These are phyloP conservation scores for Delichon dasypus DNA, from an alignment of 2,797 vertebrate species.

Conservation along the genomic window DNA sequence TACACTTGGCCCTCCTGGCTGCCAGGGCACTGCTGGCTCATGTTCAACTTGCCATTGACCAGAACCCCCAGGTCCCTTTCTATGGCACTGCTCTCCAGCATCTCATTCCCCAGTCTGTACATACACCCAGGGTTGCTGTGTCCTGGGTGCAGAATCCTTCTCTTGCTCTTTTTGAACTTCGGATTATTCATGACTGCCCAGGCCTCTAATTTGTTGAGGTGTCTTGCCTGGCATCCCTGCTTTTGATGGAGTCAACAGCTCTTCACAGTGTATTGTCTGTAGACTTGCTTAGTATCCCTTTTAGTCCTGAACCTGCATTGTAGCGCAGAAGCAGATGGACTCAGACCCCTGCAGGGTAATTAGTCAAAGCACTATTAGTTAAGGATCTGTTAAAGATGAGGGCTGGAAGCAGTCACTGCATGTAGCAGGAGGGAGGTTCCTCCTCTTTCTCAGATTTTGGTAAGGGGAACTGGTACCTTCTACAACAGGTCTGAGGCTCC, in stretches of 20 bases:
- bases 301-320: not conserved
- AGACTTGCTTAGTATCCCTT: not conserved
- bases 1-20: rapidly evolving
- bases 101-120: too few species aligned
- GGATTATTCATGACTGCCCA: not conserved
- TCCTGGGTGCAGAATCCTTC: not conserved
- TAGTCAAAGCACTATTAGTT: not conserved
- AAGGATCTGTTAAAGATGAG: not conserved
- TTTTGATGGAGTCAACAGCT: too few species aligned
- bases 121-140: not conserved
- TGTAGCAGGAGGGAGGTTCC: not conserved
- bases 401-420: not conserved
- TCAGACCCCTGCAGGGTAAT: not conserved
- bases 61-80: not conserved
- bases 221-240: not conserved
- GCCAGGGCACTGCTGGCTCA: not conserved
- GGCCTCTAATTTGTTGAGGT: not conserved
- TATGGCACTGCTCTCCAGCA: rapidly evolving
- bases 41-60: rapidly evolving
- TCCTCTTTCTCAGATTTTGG: not conserved
- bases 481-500: not conserved
- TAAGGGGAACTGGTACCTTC: not conserved
- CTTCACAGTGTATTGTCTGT: not conserved
- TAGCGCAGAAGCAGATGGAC: not conserved
- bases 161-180: not conserved